These are phyloP conservation scores for Parasteatoda tepidariorum DNA, from an alignment of 1,140 invertebrate genomes.

Conservation along the genomic window DNA sequence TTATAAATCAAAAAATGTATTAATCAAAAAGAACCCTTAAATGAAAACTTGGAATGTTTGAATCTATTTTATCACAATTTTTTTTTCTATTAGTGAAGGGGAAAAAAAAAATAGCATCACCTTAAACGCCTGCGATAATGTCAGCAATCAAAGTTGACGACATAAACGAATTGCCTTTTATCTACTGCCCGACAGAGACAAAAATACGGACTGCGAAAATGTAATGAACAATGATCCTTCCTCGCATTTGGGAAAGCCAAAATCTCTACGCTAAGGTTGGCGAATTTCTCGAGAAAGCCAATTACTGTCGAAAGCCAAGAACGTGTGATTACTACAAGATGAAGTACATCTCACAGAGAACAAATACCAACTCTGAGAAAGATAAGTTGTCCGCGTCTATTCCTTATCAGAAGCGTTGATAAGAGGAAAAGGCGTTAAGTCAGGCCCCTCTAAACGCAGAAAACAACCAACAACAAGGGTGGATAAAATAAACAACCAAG, in stretches of 20 bases:
- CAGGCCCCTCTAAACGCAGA: neutral
- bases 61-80: no score
- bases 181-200: neutral
- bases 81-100: no score
- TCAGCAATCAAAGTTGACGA: neutral
- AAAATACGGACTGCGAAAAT: constrained; percentile 25
- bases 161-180: constrained; percentile 9
- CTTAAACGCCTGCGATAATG: no score
- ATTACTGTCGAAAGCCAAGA: constrained; percentile 44
- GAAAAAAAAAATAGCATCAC: no score
- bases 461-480: neutral
- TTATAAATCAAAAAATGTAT: no score
- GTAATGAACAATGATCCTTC: constrained; percentile 1
- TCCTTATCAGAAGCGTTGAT: constrained; percentile 27
- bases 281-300: neutral
- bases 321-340: constrained; percentile 58
- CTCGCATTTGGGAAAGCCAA: neutral
- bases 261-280: neutral
- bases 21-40: no score
- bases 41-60: no score
- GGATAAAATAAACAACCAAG: neutral
- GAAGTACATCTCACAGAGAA: constrained; percentile 17
- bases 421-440: constrained; percentile 44
- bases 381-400: constrained; percentile 41
- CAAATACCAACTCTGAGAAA: constrained; percentile 34